A percentile compares a stretch with the other conserved stretches of the same genome.
These are phyloP conservation scores for Aplysina aerophoba DNA, from an alignment of 37 sponge, comb jelly and placozoan genomes.

Conservation along the genomic window DNA sequence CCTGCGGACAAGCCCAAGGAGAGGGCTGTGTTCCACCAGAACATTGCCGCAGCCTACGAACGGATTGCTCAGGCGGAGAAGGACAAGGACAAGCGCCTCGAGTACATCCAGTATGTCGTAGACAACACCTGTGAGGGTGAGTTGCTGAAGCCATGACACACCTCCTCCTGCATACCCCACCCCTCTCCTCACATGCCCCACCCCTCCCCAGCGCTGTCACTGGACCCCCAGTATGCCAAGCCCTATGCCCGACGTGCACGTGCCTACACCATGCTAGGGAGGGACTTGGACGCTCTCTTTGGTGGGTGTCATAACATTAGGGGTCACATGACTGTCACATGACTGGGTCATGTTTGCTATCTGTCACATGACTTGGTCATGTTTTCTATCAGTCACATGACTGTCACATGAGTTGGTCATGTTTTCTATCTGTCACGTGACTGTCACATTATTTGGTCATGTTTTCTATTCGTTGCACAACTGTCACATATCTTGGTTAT, in stretches of 20 bases:
- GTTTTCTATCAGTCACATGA: not conserved
- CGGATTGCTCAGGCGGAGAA: not conserved
- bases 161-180: not conserved
- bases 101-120: not conserved
- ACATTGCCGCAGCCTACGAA: conserved; percentile 73
- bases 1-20: conserved; percentile 42
- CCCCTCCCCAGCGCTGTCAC: conserved; percentile 36
- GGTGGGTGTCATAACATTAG: conserved; percentile 29
- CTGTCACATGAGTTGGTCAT: not conserved
- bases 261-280: conserved; percentile 47
- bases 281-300: conserved; percentile 50
- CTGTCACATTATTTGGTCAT: too few species aligned
- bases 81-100: not conserved
- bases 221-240: conserved; percentile 65
- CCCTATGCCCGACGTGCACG: conserved; percentile 52
- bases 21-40: conserved; percentile 69
- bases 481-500: not conserved
- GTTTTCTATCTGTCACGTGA: not conserved
- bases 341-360: not conserved
- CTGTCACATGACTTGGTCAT: not conserved
- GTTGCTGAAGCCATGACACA: not conserved
- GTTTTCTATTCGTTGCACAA: not conserved
- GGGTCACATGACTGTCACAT: not conserved
- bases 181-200: not conserved
- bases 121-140: conserved; percentile 3